Conservation (phyloP, 2,888 invertebrate species). For the Eupeodes luniger region DNA sequence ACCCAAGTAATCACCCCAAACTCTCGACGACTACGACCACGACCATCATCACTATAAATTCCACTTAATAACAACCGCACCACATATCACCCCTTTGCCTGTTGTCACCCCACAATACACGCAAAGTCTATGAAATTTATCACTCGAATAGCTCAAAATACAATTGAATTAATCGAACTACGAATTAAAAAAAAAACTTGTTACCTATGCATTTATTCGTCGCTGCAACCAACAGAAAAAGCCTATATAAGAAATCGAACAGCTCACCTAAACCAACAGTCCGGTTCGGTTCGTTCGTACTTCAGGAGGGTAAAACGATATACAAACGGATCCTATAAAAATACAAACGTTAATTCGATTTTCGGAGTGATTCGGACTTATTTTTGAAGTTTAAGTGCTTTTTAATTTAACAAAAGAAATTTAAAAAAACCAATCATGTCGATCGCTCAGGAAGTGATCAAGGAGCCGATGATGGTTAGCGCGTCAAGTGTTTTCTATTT, state of each 20-base stretch:
- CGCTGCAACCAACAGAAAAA: slow-evolving; percentile 63
- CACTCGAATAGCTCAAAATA: slow-evolving; percentile 36
- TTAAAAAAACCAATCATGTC: slow-evolving; percentile 75
- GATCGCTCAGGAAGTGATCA: slow-evolving; percentile 81
- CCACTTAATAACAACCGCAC: slow-evolving; percentile 30
- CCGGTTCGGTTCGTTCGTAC: slow-evolving; percentile 76
- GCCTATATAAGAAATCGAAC: slow-evolving; percentile 76
- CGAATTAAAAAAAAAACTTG: slow-evolving; percentile 58
- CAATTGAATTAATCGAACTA: slow-evolving; percentile 49
- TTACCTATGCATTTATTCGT: slow-evolving; percentile 73
- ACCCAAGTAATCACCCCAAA: slow-evolving; percentile 37
- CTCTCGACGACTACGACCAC: slow-evolving; percentile 11
- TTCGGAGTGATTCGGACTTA: slow-evolving; percentile 23
- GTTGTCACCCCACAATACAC: neutral
- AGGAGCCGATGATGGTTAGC: slow-evolving; percentile 83
- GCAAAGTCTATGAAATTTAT: slow-evolving; percentile 17
- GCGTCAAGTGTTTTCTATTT: slow-evolving; percentile 89
- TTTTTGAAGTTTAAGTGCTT: slow-evolving; percentile 34
- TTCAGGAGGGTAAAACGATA: slow-evolving; percentile 72
- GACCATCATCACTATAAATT: slow-evolving; percentile 31
- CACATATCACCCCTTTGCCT: neutral
- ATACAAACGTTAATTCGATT: neutral
- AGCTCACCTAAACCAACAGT: slow-evolving; percentile 64
- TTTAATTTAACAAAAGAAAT: slow-evolving; percentile 7
- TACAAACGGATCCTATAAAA: slow-evolving; percentile 48